These are phyloP conservation scores for Hippopotamyrus pictus DNA, from an alignment of 2,797 vertebrate genomes.

Conservation along the genomic window DNA sequence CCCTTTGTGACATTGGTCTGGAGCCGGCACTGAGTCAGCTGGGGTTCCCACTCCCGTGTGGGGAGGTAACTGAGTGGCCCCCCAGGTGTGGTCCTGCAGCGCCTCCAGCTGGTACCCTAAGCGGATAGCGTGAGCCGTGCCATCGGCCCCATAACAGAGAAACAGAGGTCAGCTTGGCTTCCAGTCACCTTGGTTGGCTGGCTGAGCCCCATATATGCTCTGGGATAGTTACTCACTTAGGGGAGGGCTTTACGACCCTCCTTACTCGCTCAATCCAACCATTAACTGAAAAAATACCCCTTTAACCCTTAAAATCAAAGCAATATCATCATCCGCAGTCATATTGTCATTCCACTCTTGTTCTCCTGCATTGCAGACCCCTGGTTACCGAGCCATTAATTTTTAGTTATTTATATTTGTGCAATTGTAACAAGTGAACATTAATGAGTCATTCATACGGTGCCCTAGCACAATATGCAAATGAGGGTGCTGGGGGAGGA, in stretches of 20 bases:
- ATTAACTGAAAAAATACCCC: background rate
- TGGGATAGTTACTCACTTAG: background rate
- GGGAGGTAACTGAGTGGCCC: background rate
- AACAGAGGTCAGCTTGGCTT: conserved; percentile 37
- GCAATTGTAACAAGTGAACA: background rate
- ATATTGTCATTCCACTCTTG: background rate
- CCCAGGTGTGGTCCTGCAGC: conserved; percentile 43
- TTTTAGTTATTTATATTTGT: conserved; percentile 9
- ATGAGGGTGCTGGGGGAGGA: background rate
- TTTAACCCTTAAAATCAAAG: background rate
- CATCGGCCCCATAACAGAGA: conserved; percentile 52
- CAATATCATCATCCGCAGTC: background rate
- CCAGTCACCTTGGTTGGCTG: conserved; percentile 20
- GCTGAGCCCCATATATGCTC: conserved; percentile 13
- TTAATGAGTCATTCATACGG: background rate
- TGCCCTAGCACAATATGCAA: background rate
- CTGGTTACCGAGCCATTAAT: background rate
- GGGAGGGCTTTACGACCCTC: background rate
- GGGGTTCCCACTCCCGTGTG: background rate
- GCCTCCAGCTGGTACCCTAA: conserved; percentile 52
- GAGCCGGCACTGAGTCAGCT: background rate
- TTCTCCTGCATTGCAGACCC: background rate
- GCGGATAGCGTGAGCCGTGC: conserved; percentile 57
- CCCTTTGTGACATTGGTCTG: background rate
- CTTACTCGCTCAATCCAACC: background rate